Conservation (phyloP, 2,888 invertebrate species). For the Craniophora ligustri region DNA sequence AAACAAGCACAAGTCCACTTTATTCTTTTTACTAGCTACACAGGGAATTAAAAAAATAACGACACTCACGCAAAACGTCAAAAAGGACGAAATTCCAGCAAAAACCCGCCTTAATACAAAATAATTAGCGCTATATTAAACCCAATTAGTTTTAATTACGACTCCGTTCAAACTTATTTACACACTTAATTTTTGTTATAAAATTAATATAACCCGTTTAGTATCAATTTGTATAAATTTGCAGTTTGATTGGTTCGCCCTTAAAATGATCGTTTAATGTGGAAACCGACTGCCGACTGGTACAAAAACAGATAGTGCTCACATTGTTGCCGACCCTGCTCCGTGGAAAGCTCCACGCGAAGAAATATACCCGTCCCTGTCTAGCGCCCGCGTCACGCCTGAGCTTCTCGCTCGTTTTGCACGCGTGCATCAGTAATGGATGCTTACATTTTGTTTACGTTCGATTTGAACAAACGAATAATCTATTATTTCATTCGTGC, state of each 20-base stretch:
- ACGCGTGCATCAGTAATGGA: slow-evolving; percentile 82
- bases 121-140: slow-evolving; percentile 86
- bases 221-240: slow-evolving; percentile 89
- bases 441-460: slow-evolving; percentile 88
- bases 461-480: slow-evolving; percentile 88
- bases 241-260: slow-evolving; percentile 88
- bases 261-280: slow-evolving; percentile 88
- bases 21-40: slow-evolving; percentile 21
- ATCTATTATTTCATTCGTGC: slow-evolving; percentile 89
- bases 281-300: slow-evolving; percentile 84
- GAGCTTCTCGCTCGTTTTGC: slow-evolving; percentile 58
- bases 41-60: slow-evolving; percentile 57
- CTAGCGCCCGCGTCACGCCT: slow-evolving; percentile 47
- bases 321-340: slow-evolving; percentile 58
- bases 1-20: slow-evolving; percentile 46
- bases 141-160: slow-evolving; percentile 87
- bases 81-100: slow-evolving; percentile 79
- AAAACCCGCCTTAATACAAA: slow-evolving; percentile 83
- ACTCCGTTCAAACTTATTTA: slow-evolving; percentile 87
- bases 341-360: slow-evolving; percentile 41
- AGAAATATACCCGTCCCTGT: slow-evolving; percentile 68
- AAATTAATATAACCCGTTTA: slow-evolving; percentile 89
- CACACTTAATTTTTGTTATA: slow-evolving; percentile 89
- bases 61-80: slow-evolving; percentile 67
- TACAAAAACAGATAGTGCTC: slow-evolving; percentile 83